Evolutionary conservation across 2,888 invertebrate genomes (phyloP), one percentile per base, ranked within the genome.

Genomic region (Aethes cnicana): DNA sequence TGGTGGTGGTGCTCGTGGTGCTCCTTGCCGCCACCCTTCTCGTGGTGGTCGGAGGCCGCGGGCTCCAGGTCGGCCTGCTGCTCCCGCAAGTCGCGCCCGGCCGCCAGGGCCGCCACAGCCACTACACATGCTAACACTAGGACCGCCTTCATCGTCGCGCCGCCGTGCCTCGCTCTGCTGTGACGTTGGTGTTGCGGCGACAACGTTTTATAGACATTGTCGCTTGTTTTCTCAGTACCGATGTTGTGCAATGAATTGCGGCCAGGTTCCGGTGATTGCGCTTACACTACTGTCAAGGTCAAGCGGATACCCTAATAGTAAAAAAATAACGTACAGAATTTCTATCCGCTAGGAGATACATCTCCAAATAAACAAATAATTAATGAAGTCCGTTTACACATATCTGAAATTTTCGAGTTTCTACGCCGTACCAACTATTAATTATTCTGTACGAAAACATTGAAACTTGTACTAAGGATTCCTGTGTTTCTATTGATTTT

Each of bases 1-100:
- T 90, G 88, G 67, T 92, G 92, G 58, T 93, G 92, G 58, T 92
- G 91, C 0, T 86, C 87, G 64, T 93, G 92, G 59, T 93, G 91
- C 59, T 93, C 92, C 26, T 92, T 88, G 4, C 93, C 93, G 2
- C 92, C 92, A 5, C 94, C 94, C 56, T 82, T 81, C 55, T 86
- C 84, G 59, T 84, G 81, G 55, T 75, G 69, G 54, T 62, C 50
- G 1, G 82, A 71, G 6, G 92, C 92, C 0, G 92, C 91, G 0
- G 83, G 66, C 53, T 90, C 91, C 9, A 91, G 78, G 66, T 92
- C 92, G 1, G 81, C 84, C 36, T 80, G 81, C 58, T 80, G 82
- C 63, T 86, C 77, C 30, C 91, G 77, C 33, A 92, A 57, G 49
- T 77, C 70, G 25, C 82, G 69, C 8, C 91, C 76, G 53, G 85